Base-by-base conservation (phyloP, 2,113 vertebrate species). In the Cichladusa arquata region DNA sequence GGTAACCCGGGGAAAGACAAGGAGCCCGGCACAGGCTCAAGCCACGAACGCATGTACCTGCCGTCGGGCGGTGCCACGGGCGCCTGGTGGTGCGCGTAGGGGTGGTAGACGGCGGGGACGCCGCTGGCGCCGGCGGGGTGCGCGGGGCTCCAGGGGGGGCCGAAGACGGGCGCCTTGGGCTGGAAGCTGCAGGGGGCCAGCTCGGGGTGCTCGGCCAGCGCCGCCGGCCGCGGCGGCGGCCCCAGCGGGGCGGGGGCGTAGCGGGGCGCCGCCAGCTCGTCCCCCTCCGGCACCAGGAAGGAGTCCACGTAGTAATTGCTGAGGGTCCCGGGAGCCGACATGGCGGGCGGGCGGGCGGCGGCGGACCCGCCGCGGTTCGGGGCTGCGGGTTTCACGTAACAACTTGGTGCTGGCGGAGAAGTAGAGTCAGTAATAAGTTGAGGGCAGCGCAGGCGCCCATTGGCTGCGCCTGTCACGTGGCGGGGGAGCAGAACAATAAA, bases 261-360 rank as follows among this genome's bases (percentile, higher is more conserved):
- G 97, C 98, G 98, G 95, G 98, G 96, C 45, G 98, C 98, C 65
- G 98, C 97, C 97, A 99, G 98, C 96, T 99, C 99, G 81, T 99
- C 99, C 88, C 97, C 98, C 95, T 99, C 98, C 77, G 99, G 98
- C 93, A 99, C 97, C 95, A 99, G 98, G 95, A 99, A 98, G 45
- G 99, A 99, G 98, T 99, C 99, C 96, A 99, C 99, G 97, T 99
- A 99, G 98, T 99, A 99, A 97, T 98, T 99, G 98, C 98, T 98
- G 95, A 99, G 98, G 82, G 99, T 98, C 98, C 99, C 99, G 96
- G 99, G 98, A 97, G 99, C 99, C 98, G 99, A 98, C 98, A 99
- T 99, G 96, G 98, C 97, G 92, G 86, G 91, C 97, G 98, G 78
- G 97, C 62, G 53, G 82, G 72, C 36, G 98, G 98, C 98, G 97